phyloP scores from a whole-genome alignment of 2,888 invertebrate genomes.

The Hermodice carunculata region DNA sequence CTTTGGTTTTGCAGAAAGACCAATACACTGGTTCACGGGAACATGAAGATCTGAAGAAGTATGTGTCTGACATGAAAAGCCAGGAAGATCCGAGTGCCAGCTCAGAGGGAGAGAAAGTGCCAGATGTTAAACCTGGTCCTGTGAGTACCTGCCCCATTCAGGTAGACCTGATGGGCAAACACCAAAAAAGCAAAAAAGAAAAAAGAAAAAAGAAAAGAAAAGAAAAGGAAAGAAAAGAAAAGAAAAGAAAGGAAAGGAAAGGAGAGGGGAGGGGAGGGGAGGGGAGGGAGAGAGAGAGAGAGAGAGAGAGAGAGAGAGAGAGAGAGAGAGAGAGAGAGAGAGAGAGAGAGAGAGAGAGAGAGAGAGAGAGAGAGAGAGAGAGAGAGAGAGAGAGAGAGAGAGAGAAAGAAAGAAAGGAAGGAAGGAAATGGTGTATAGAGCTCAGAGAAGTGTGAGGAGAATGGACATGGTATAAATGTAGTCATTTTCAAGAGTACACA shows the following conservation, averaged over 20 bases:
- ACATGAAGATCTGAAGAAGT: slow-evolving; percentile 79
- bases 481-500: too few relatives aligned
- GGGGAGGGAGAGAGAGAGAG: slow-evolving; percentile 1
- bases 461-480: too few relatives aligned
- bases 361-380: too few relatives aligned
- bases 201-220: neutral
- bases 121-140: too few relatives aligned
- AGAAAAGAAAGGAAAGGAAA: neutral
- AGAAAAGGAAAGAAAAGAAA: neutral
- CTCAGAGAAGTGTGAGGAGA: too few relatives aligned
- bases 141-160: too few relatives aligned
- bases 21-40: slow-evolving; percentile 80
- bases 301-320: slow-evolving; percentile 8
- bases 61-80: slow-evolving; percentile 78
- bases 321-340: slow-evolving; percentile 9
- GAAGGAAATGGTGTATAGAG: too few relatives aligned
- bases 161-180: too few relatives aligned
- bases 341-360: too few relatives aligned
- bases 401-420: too few relatives aligned
- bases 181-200: too few relatives aligned
- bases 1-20: slow-evolving; percentile 77
- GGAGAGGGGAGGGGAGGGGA: neutral
- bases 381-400: too few relatives aligned
- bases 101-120: slow-evolving; percentile 29
- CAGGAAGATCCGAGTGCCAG: neutral